phyloP scores from a whole-genome alignment of 2,113 vertebrate genomes.

The Symphodus melops region DNA sequence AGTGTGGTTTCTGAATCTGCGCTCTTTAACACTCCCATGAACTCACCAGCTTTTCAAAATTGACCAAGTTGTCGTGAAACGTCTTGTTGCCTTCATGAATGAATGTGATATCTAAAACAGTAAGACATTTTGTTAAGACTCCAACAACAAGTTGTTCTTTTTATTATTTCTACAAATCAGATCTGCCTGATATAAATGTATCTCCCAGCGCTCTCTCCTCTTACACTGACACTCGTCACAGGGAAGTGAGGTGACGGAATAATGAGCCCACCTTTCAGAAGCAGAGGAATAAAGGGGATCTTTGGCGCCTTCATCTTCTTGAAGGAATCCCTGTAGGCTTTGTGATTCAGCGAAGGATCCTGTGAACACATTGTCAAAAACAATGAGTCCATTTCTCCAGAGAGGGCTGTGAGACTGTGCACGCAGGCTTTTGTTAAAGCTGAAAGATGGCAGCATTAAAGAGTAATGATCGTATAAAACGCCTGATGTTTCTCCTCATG shows the following conservation, averaged over 20 bases:
- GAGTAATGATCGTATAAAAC: slow-evolving; percentile 24
- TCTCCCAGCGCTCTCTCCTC: neutral
- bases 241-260: neutral
- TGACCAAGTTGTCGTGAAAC: slow-evolving; percentile 96
- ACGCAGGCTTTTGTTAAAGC: slow-evolving; percentile 29
- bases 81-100: slow-evolving; percentile 99
- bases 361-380: slow-evolving; percentile 80
- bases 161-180: neutral
- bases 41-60: slow-evolving; percentile 98
- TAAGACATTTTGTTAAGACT: slow-evolving; percentile 1
- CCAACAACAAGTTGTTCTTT: neutral
- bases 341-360: slow-evolving; percentile 98
- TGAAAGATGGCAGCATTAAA: slow-evolving; percentile 12
- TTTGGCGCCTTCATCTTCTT: slow-evolving; percentile 99
- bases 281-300: slow-evolving; percentile 97
- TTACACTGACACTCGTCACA: neutral
- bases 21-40: neutral
- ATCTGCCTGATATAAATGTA: neutral
- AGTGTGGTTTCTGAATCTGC: neutral
- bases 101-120: slow-evolving; percentile 91
- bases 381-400: slow-evolving; percentile 41
- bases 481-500: slow-evolving; percentile 31
- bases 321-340: slow-evolving; percentile 97
- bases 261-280: slow-evolving; percentile 92
- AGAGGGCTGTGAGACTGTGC: slow-evolving; percentile 26